phyloP scores from a whole-genome alignment of 2,113 vertebrate genomes.

The Elanoides forficatus region DNA sequence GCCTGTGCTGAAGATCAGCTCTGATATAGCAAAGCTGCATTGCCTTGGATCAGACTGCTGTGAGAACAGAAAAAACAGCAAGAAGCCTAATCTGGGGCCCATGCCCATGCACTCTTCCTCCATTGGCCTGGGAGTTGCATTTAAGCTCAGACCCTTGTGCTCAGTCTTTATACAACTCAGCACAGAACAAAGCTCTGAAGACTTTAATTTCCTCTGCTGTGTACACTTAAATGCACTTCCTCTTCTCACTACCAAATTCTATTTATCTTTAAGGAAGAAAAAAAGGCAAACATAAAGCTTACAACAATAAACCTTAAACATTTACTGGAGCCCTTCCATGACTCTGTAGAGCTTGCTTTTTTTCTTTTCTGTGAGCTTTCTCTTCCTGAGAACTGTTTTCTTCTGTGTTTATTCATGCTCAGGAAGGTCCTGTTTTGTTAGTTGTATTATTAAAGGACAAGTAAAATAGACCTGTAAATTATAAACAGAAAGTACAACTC shows the following conservation, averaged over 20 bases:
- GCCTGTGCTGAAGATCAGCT: not conserved
- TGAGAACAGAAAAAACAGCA: not conserved
- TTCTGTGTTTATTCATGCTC: not conserved
- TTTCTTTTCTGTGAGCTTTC: not conserved
- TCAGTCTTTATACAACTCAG: not conserved
- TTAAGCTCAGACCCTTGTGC: not conserved
- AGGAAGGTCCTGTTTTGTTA: not conserved
- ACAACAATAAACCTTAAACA: not conserved
- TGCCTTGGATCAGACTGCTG: not conserved
- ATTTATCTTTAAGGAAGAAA: not conserved
- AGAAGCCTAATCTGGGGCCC: not conserved
- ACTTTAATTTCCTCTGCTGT: not conserved
- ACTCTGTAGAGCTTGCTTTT: not conserved
- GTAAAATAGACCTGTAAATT: not conserved
- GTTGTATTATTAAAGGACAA: not conserved
- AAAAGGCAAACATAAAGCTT: not conserved
- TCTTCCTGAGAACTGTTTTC: not conserved
- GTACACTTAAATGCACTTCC: not conserved
- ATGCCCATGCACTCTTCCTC: not conserved
- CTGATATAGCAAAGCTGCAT: not conserved
- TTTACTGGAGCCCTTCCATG: not conserved
- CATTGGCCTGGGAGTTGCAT: not conserved
- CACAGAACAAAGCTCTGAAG: not conserved
- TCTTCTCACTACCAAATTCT: not conserved
- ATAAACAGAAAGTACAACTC: not conserved